phyloP scores from a whole-genome alignment of 2,113 vertebrate genomes.

The Protobothrops mucrosquamatus region DNA sequence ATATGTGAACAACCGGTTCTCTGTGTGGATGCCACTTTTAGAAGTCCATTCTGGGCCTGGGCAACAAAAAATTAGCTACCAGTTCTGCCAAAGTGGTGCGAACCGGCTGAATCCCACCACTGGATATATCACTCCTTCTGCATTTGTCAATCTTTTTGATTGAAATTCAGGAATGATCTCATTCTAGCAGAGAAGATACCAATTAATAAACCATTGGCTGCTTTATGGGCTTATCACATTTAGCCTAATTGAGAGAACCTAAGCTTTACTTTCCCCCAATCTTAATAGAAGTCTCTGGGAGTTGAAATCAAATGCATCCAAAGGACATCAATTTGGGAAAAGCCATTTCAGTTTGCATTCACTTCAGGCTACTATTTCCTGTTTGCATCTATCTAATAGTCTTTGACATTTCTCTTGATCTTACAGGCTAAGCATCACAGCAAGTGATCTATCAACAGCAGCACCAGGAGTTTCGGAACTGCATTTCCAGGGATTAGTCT shows the following conservation, averaged over 20 bases:
- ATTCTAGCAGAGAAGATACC: background rate
- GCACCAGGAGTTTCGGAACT: background rate
- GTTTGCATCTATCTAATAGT: background rate
- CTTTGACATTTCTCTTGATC: background rate
- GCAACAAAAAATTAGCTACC: too few relatives aligned
- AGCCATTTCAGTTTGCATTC: background rate
- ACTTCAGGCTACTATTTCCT: background rate
- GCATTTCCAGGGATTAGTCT: background rate
- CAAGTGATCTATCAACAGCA: background rate
- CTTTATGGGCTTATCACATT: background rate
- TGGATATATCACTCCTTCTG: background rate
- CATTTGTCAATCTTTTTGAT: background rate
- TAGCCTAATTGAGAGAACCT: background rate
- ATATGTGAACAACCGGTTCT: too few relatives aligned
- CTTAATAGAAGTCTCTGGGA: background rate
- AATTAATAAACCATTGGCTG: background rate
- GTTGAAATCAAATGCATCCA: background rate
- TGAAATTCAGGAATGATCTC: background rate
- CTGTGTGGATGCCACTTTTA: too few relatives aligned
- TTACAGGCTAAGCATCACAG: background rate
- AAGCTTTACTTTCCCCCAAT: background rate
- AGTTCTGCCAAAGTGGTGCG: too few relatives aligned
- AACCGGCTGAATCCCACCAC: too few relatives aligned
- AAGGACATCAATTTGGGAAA: background rate
- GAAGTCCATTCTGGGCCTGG: too few relatives aligned